phyloP scores from a whole-genome alignment of 2,888 invertebrate genomes.

The Ecdyonurus torrentis region DNA sequence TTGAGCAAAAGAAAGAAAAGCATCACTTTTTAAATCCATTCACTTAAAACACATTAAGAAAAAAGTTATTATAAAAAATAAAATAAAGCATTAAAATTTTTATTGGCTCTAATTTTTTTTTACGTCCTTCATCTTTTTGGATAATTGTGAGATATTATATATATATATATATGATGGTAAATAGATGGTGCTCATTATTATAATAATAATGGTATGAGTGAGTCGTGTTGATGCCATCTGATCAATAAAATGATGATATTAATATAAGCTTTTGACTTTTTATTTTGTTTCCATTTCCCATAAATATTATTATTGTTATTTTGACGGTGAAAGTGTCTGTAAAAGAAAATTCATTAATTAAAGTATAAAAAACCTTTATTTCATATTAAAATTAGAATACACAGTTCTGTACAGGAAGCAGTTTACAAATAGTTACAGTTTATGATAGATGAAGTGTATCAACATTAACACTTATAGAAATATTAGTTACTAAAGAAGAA shows the following conservation, averaged over 20 bases:
- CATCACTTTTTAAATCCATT: not conserved
- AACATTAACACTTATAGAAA: too few relatives aligned
- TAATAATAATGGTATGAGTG: not conserved
- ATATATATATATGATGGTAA: not conserved
- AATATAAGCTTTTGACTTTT: not conserved
- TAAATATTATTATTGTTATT: too few relatives aligned
- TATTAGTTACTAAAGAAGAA: too few relatives aligned
- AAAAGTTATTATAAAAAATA: not conserved
- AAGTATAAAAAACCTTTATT: too few relatives aligned
- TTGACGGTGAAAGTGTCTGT: too few relatives aligned
- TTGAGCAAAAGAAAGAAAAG: not conserved
- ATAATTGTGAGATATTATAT: not conserved
- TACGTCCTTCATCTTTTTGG: slow-evolving; percentile 2
- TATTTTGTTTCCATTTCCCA: too few relatives aligned
- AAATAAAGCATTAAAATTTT: not conserved
- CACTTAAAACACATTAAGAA: not conserved
- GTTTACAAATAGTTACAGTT: too few relatives aligned
- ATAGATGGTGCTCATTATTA: not conserved
- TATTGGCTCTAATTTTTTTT: slow-evolving; percentile 3
- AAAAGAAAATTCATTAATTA: too few relatives aligned
- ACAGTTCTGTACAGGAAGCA: too few relatives aligned
- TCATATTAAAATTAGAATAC: too few relatives aligned
- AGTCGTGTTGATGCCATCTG: not conserved
- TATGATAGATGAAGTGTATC: too few relatives aligned
- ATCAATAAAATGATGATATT: not conserved